Evolutionary conservation across 2,888 invertebrate genomes (phyloP).

Genomic region (Drosophila paucipuncta): DNA sequence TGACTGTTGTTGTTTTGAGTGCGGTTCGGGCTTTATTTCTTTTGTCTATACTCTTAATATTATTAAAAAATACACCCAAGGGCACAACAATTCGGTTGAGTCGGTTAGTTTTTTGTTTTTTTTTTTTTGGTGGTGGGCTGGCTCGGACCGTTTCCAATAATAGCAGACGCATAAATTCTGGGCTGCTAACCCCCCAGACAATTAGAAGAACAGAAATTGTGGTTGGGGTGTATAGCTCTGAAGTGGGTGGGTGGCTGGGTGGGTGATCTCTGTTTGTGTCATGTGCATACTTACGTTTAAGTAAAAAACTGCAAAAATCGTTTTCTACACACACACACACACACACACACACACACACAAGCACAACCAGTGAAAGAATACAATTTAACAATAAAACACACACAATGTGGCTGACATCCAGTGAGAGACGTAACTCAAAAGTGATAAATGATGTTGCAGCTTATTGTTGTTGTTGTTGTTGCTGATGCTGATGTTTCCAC

Average conservation of each 20-base stretch:
- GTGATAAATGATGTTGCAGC: conserved; percentile 77
- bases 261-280: conserved; percentile 37
- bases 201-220: conserved; percentile 57
- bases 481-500: background rate
- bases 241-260: background rate
- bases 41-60: conserved; percentile 75
- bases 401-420: conserved; percentile 59
- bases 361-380: conserved; percentile 51
- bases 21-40: conserved; percentile 45
- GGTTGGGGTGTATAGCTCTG: background rate
- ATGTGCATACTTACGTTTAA: conserved; percentile 50
- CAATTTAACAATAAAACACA: conserved; percentile 62
- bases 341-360: background rate
- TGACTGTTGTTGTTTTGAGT: conserved; percentile 50
- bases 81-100: conserved; percentile 73
- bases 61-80: conserved; percentile 81
- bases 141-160: conserved; percentile 39
- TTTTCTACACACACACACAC: conserved; percentile 37
- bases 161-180: conserved; percentile 57
- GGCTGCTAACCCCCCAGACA: conserved; percentile 60
- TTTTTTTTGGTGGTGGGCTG: conserved; percentile 37
- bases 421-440: conserved; percentile 44
- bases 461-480: conserved; percentile 14
- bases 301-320: conserved; percentile 60
- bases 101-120: conserved; percentile 55